Conservation (phyloP, 2,888 invertebrate genomes). For the Nineta flava region DNA sequence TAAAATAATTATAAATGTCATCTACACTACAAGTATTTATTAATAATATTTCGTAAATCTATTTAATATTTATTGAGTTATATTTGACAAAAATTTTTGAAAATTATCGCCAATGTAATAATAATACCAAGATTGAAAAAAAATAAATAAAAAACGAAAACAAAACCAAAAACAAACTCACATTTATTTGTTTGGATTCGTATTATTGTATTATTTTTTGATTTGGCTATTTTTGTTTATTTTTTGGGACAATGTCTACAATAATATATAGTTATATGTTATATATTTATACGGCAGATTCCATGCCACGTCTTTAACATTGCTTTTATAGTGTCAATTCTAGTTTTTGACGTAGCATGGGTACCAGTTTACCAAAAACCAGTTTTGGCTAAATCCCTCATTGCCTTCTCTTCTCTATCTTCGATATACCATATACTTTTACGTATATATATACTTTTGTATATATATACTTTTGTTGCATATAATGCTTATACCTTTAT, state of each 20-base stretch:
- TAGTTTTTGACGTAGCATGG: conserved; percentile 18
- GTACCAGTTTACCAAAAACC: conserved; percentile 1
- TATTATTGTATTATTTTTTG: neutral
- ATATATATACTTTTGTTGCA: neutral
- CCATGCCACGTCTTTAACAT: neutral
- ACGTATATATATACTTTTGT: neutral
- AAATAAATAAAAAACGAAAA: too few species aligned
- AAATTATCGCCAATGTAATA: too few species aligned
- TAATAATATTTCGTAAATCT: too few species aligned
- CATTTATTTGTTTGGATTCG: too few species aligned
- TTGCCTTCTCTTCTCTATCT: neutral
- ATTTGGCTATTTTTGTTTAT: too few species aligned
- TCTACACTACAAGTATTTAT: too few species aligned
- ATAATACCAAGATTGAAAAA: too few species aligned
- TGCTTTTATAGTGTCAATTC: conserved; percentile 24
- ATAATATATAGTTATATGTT: neutral
- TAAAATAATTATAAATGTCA: too few species aligned
- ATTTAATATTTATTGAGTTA: too few species aligned
- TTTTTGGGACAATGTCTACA: neutral
- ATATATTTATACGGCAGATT: neutral
- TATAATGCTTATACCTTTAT: too few species aligned
- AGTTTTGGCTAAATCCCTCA: neutral
- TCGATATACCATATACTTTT: neutral
- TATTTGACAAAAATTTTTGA: too few species aligned
- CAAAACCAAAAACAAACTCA: too few species aligned